phyloP scores from a whole-genome alignment of 1,140 invertebrate species.

The Sminthurides bifidus region DNA sequence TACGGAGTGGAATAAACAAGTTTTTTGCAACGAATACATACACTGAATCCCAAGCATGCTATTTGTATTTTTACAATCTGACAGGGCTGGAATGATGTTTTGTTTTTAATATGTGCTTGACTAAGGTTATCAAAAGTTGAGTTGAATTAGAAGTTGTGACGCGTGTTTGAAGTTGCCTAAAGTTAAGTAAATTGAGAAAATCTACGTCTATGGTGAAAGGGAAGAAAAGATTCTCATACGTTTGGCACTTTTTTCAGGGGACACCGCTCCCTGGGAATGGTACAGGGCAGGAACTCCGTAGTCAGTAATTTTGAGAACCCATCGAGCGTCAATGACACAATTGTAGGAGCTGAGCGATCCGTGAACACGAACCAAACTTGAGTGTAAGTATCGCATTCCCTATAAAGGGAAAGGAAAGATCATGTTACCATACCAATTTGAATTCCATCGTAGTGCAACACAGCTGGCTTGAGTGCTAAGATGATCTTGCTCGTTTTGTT shows the following conservation, averaged over 20 bases:
- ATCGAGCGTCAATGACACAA: slow-evolving; percentile 74
- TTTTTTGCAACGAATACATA: no score
- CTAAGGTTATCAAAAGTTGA: no score
- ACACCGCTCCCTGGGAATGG: slow-evolving; percentile 52
- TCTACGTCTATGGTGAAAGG: no score
- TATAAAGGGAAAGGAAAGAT: slow-evolving; percentile 1
- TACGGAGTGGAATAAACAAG: slow-evolving; percentile 36
- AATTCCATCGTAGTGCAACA: background rate
- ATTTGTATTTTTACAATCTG: no score
- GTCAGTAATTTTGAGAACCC: slow-evolving; percentile 77
- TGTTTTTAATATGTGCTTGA: no score
- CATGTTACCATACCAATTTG: background rate
- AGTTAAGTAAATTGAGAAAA: no score
- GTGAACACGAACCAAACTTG: slow-evolving; percentile 60
- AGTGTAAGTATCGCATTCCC: slow-evolving; percentile 51
- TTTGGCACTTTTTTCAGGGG: slow-evolving; percentile 48
- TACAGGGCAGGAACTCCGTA: slow-evolving; percentile 62
- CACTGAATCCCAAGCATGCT: no score
- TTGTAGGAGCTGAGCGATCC: slow-evolving; percentile 68
- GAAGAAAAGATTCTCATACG: slow-evolving; percentile 40
- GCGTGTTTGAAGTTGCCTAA: no score
- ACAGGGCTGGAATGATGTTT: no score
- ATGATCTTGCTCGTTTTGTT: no score
- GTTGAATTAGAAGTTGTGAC: no score
- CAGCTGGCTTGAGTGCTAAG: no score